Conservation (phyloP, 1,140 invertebrate genomes). For the Euwallacea similis region DNA sequence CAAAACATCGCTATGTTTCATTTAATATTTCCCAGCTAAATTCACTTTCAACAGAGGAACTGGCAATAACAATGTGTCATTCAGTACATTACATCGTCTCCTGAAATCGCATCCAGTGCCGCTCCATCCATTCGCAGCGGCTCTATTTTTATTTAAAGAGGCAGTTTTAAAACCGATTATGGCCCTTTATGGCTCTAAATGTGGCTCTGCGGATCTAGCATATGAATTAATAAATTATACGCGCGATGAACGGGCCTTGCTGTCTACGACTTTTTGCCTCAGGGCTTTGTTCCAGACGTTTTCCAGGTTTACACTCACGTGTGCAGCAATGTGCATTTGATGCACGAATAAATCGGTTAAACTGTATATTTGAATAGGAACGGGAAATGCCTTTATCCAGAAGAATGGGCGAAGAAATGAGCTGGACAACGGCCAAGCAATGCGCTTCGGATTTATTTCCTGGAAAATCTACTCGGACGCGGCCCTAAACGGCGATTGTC, state of each 20-base stretch:
- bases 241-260: slow-evolving; percentile 31
- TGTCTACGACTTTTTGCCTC: slow-evolving; percentile 17
- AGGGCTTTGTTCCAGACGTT: slow-evolving; percentile 4
- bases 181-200: slow-evolving; percentile 29
- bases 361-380: neutral
- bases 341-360: slow-evolving; percentile 5
- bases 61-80: slow-evolving; percentile 1
- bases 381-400: neutral
- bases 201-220: slow-evolving; percentile 28
- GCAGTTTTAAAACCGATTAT: slow-evolving; percentile 34
- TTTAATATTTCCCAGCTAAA: no score
- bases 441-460: slow-evolving; percentile 22
- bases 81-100: neutral
- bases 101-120: slow-evolving; percentile 15
- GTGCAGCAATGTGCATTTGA: slow-evolving; percentile 1
- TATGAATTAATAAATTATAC: slow-evolving; percentile 39
- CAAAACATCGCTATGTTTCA: no score
- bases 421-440: slow-evolving; percentile 19
- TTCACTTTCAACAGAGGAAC: neutral
- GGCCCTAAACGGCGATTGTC: slow-evolving; percentile 23
- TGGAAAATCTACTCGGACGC: slow-evolving; percentile 27
- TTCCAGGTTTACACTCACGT: neutral
- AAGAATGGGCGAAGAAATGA: slow-evolving; percentile 18
- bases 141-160: slow-evolving; percentile 34
- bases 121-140: neutral